A percentile compares a stretch with the other conserved stretches of the same genome.
Evolutionary conservation across 2,888 invertebrate genomes (phyloP).

Genomic region (Caenorhabditis uteleia): DNA sequence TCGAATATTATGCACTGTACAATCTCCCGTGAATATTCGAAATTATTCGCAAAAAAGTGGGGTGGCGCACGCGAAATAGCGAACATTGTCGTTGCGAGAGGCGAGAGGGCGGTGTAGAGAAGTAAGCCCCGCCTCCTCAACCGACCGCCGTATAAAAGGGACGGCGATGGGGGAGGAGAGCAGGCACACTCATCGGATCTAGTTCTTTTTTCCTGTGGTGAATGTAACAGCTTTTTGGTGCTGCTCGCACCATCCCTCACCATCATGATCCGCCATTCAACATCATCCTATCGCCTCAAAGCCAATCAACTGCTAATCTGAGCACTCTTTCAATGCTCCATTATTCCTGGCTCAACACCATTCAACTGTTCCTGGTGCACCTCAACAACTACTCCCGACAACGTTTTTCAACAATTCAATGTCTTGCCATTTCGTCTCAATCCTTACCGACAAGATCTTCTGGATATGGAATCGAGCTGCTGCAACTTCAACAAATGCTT

Average conservation of each 20-base stretch:
- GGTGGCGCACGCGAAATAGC: slow-evolving; percentile 15
- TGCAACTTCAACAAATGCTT: slow-evolving; percentile 11
- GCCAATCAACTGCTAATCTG: too few relatives aligned
- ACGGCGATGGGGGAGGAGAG: slow-evolving; percentile 33
- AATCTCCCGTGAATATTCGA: slow-evolving; percentile 13
- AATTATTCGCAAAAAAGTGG: slow-evolving; percentile 37
- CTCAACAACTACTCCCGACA: slow-evolving; percentile 12
- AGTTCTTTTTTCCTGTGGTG: slow-evolving; percentile 11
- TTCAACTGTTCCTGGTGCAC: slow-evolving; percentile 17
- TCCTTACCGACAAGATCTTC: not conserved
- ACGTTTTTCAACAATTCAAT: slow-evolving; percentile 14
- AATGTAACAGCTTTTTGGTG: slow-evolving; percentile 18
- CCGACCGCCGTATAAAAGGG: slow-evolving; percentile 26
- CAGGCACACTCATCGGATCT: slow-evolving; percentile 40
- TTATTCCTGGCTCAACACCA: too few relatives aligned
- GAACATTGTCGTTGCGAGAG: too few relatives aligned
- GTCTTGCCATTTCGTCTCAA: not conserved
- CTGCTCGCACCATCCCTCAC: slow-evolving; percentile 3
- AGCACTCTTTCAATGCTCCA: too few relatives aligned
- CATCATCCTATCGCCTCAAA: too few relatives aligned
- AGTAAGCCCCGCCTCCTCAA: slow-evolving; percentile 20
- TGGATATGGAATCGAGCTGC: slow-evolving; percentile 2
- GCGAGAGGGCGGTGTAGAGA: slow-evolving; percentile 25
- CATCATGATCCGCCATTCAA: slow-evolving; percentile 8
- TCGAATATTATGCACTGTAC: too few relatives aligned